Evolutionary conservation across 1,140 invertebrate genomes (phyloP), one percentile per base, ranked within the genome.

Genomic region (Drosophila bocki): DNA sequence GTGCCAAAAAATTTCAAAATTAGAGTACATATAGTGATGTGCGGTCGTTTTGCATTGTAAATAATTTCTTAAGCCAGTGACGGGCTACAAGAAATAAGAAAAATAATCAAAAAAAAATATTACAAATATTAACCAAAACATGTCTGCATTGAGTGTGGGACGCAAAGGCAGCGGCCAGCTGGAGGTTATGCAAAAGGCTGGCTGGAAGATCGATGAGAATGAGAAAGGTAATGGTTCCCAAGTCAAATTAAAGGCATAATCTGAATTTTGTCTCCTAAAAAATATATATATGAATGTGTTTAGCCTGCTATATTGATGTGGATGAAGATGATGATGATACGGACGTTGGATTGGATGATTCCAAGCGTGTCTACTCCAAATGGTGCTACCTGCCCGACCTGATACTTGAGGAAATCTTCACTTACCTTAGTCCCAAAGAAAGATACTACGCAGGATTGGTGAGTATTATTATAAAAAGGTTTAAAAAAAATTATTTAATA

Each of bases 321-420:
- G 94, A 95, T 42, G 82, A 86, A 51, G 90, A 92, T 41, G 93
- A 94, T 44, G 93, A 94, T 7, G 81, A 92, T 8, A 81, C 91
- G 7, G 91, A 32, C 11, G 47, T 64, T 5, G 75, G 93, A n/a
- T 22, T 37, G 2, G 64, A 78, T 26, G 92, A 93, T 19, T 84
- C 91, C 35, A 76, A 81, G n/a, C 90, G 93, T 45, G 79, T 86
- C 13, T 95, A 94, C 65, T 95, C 95, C 15, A 68, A 93, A 19
- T 98, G 97, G 97, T 94, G 93, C 60, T 93, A 95, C 53, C 90
- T 97, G 26, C 97, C 97, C 0, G 96, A 97, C 82, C 93, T 98
- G 17, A 75, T 97, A 6, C 86, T 98, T 11, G 97, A 98, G 90
- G 94, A 96, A 85, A 95, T 98, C 56, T 97, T 97, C 85, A 93